Percentiles rank a stretch among this genome's conserved stretches.
Evolutionary conservation across 2,797 vertebrate species (phyloP).

Genomic region (Hoplostethus atlanticus): DNA sequence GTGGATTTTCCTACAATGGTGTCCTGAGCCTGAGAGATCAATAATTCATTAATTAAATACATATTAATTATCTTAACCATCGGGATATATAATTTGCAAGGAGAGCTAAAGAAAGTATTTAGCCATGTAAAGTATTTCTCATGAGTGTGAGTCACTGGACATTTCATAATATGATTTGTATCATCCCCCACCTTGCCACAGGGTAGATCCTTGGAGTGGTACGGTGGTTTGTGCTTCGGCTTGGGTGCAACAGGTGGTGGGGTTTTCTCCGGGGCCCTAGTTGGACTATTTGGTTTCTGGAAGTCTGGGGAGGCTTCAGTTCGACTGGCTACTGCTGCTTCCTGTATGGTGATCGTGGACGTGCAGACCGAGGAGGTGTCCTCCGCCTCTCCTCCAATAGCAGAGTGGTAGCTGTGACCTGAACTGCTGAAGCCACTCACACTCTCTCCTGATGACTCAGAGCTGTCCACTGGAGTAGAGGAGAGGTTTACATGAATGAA

Average conservation of each 20-base stretch:
- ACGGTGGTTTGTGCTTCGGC: constrained; percentile 36
- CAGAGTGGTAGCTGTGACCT: constrained; percentile 79
- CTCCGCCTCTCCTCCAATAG: constrained; percentile 75
- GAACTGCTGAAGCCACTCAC: constrained; percentile 86
- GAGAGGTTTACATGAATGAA: background rate
- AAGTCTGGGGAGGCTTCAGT: constrained; percentile 25
- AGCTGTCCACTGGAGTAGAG: constrained; percentile 84
- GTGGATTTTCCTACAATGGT: constrained; percentile 76
- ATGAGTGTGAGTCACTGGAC: too few species aligned
- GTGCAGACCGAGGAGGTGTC: constrained; percentile 65
- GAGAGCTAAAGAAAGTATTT: constrained; percentile 10
- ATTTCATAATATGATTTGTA: background rate
- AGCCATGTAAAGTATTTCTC: background rate
- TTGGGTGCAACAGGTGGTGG: constrained; percentile 52
- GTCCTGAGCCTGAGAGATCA: constrained; percentile 67
- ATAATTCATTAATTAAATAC: background rate
- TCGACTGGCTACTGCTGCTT: constrained; percentile 29
- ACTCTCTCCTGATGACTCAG: constrained; percentile 85
- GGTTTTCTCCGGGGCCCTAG: constrained; percentile 34
- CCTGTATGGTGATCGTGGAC: constrained; percentile 53
- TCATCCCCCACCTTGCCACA: constrained; percentile 64
- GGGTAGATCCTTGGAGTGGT: constrained; percentile 48
- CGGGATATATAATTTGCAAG: background rate
- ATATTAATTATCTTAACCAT: background rate
- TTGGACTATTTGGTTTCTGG: constrained; percentile 35